Evolutionary conservation across 2,888 invertebrate genomes (phyloP), one percentile per base, ranked within the genome.

Genomic region (Drosophila limbata): DNA sequence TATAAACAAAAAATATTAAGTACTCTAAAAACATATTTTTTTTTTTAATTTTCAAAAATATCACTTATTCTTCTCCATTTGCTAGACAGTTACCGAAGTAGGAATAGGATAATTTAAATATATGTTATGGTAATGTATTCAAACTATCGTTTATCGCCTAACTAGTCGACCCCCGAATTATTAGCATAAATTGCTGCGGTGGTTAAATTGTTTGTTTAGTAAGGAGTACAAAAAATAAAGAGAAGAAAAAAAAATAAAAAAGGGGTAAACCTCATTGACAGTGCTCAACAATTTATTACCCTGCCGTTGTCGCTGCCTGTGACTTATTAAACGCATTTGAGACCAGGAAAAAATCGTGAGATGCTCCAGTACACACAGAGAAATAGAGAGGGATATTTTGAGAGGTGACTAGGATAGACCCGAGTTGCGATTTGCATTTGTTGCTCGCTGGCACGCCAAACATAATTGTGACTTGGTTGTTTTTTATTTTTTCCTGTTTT

Each of bases 401-500:
- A 17, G 31, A 28, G 37, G 47, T 47, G 56, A 21, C 62, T 56
- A 15, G 33, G 21, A 47, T 17, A 59, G 40, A 64, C 64, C 66
- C 71, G 59, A 65, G 62, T 56, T 73, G 62, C 85, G 73, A 88
- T 89, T 86, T 86, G 78, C 89, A 89, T 87, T 90, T 90, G 87
- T 84, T 90, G 87, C 90, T 77, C 73, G 69, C 72, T 80, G 65
- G 77, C 85, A 84, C 75, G 87, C 75, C 67, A 87, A 89, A 89
- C 82, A 87, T 84, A 84, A 87, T 84, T 89, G 81, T 77, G 82
- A 69, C 70, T 73, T 74, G 67, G 21, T 15, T 19, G 10, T 28
- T 15, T 15, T 39, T 3, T 35, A 13, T 35, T 37, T 37, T n/a
- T 37, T 37, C 0, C 5, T 5, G 13, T 39, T 3, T 39, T 15